Conservation (phyloP, 2,888 invertebrate species). For the Gerris lacustris region DNA sequence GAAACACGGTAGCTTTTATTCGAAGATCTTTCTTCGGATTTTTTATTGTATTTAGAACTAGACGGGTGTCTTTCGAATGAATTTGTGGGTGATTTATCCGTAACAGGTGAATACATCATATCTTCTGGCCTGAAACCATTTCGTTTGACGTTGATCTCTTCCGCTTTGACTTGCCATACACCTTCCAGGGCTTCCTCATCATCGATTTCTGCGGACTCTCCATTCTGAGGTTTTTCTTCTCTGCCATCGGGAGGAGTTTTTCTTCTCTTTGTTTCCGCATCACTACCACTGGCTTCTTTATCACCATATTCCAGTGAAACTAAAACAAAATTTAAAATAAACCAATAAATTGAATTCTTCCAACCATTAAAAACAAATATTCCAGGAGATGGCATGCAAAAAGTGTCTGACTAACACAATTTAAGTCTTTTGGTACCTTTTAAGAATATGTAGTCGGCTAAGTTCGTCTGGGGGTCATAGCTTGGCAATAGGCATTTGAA, state of each 20-base stretch:
- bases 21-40: neutral
- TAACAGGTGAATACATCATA: neutral
- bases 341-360: neutral
- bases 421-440: no score
- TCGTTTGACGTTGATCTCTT: neutral
- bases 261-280: neutral
- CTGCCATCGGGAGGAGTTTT: neutral
- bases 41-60: neutral
- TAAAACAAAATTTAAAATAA: neutral
- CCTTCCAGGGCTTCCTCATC: neutral
- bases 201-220: neutral
- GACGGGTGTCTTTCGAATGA: neutral
- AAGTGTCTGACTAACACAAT: no score
- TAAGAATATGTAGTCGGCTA: no score
- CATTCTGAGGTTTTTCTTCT: neutral
- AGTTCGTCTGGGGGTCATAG: no score
- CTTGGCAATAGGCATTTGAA: no score
- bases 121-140: neutral
- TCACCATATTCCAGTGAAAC: neutral
- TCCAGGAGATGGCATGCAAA: no score
- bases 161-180: neutral
- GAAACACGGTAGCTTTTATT: neutral
- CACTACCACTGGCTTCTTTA: neutral
- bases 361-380: no score
- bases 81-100: neutral